Evolutionary conservation across 2,797 vertebrate species (phyloP), one percentile per base, ranked within the genome.

Genomic region (Enteromius trimaculatus): DNA sequence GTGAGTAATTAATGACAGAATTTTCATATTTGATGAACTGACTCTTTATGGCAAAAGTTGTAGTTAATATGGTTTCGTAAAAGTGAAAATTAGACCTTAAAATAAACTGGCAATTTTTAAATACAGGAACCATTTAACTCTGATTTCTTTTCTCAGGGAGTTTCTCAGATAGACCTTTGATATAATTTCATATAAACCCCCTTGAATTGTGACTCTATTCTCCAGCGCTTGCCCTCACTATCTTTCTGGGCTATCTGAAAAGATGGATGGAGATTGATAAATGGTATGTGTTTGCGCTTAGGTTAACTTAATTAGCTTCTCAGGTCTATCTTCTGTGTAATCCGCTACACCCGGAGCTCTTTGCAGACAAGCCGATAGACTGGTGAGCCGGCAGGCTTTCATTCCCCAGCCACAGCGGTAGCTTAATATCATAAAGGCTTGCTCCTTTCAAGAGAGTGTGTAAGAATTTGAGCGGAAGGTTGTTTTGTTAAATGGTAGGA

Each of bases 401-500:
- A 75, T 55, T 23, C n/a, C 31, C 72, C 64, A 68, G 29, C 23
- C 44, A 16, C 81, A 31, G 19, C 23, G 17, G 64, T 68, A 39
- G 47, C 34, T 77, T 83, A 58, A 77, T 77, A 77, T 68, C 49
- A 68, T 58, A 71, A 77, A 62, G 19, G 13, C 71, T 58, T 60
- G 37, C 21, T 64, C 34, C 72, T 84, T 34, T 84, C n/a, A 80
- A 69, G 17, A 71, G 72, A 58, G 77, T 82, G 64, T 44, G 47
- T 51, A 51, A 62, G 77, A 81, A 84, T 80, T 49, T 65, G 62
- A 66, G 74, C 42, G 21, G 39, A 75, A 75, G 68, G 37, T 66
- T 83, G 76, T 44, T 82, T 77, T 86, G 80, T 81, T 72, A 80
- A 80, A 80, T 80, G 62, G 65, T 44, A 64, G n/a, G 53, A 77